Base-by-base conservation (phyloP, 2,797 vertebrate species). In the Acipenser oxyrinchus region DNA sequence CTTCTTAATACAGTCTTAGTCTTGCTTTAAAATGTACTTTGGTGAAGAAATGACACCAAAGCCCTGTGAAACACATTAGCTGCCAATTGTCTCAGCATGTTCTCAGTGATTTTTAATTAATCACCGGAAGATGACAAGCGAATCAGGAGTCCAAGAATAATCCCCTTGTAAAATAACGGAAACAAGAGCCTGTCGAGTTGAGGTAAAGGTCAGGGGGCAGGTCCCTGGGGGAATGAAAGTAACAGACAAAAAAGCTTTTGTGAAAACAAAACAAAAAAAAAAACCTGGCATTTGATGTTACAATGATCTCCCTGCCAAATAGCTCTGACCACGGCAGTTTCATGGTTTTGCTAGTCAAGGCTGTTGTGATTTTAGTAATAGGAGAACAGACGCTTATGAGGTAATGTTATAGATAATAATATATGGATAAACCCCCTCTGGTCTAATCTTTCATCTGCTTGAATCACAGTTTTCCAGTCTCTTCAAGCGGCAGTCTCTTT, bases 221-320 rank as follows among this genome's bases (percentile, higher is more conserved):
- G 69, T 70, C 66, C 68, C 60, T 60, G 51, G 59, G 73, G 76
- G 75, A 62, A 63, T 61, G 51, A 76, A 69, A 70, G 58, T 67
- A 71, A 79, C 68, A 74, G 67, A 75, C 75, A 75, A 23, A 77
- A 80, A 71, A 51, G 52, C 50, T 76, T 66, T 76, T 76, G 75
- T 75, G 69, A 58, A 50, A 48, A 60, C 69, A 48, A 51, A 66
- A 60, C 1, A 15, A 61, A n/a, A 15, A 77, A 76, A 74, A 80
- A 77, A 77, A 73, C 72, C n/a, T n/a, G 69, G 77, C 78, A 83
- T 87, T 82, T 84, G 81, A 76, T 83, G 72, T 75, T 82, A 72
- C 61, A 55, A 72, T 72, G 75, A 76, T 71, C 63, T 69, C 68
- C 75, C 72, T 75, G 81, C 76, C 76, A 79, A 82, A 74, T 71